Conservation (phyloP, 2,113 vertebrate genomes). For the Spermophilus dauricus region DNA sequence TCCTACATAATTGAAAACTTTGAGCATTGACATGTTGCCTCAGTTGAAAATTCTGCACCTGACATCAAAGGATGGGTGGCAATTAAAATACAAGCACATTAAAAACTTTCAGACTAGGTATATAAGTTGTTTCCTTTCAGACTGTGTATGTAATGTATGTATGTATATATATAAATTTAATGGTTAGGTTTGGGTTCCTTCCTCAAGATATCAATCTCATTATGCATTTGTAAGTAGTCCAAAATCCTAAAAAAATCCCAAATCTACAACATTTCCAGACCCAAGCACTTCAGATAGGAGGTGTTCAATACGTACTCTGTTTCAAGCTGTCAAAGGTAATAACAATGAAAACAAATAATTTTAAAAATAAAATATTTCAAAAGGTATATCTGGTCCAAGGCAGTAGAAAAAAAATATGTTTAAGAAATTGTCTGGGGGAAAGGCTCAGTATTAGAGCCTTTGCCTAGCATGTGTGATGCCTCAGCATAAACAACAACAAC, state of each 20-base stretch:
- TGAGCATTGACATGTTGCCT: background rate
- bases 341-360: background rate
- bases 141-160: too few species aligned
- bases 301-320: background rate
- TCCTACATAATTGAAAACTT: background rate
- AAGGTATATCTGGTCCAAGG: background rate
- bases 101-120: background rate
- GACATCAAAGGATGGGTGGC: background rate
- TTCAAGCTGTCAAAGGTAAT: conserved; percentile 11
- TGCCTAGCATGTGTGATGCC: background rate
- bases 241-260: background rate
- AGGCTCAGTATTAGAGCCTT: background rate
- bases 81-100: background rate
- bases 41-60: background rate
- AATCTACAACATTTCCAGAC: background rate
- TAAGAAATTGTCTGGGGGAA: background rate
- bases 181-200: background rate
- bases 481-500: background rate
- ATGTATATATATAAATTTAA: background rate
- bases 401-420: background rate
- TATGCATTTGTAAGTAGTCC: background rate
- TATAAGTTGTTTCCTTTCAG: too few species aligned
- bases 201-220: background rate
- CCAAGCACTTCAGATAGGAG: background rate
- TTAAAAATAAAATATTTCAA: conserved; percentile 50